Evolutionary conservation across 2,797 vertebrate genomes (phyloP).

Genomic region (Bucorvus abyssinicus): DNA sequence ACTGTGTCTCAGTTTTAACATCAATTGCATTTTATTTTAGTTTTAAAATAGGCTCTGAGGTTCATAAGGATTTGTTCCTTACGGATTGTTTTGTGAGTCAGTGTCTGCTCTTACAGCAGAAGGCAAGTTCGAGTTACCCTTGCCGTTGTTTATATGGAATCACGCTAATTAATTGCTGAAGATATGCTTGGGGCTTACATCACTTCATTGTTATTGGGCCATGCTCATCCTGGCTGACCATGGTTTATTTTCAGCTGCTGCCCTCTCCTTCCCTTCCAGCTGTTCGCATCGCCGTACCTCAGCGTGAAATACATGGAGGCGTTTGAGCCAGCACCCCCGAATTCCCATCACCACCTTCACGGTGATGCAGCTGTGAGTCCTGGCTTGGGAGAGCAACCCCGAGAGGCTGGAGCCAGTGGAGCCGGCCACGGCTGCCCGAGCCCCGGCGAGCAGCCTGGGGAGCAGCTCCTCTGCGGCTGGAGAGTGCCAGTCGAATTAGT

Average conservation of each 20-base stretch:
- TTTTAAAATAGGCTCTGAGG: neutral
- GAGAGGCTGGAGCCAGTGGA: neutral
- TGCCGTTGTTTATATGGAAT: neutral
- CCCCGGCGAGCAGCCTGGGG: neutral
- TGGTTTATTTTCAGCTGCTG: slow-evolving; percentile 24
- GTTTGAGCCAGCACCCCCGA: neutral
- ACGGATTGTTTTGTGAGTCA: neutral
- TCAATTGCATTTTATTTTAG: neutral
- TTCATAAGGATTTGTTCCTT: neutral
- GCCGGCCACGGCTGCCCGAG: neutral
- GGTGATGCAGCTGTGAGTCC: slow-evolving; percentile 24
- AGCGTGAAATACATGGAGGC: neutral
- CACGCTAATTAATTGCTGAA: neutral
- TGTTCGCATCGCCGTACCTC: neutral
- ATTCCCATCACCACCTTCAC: neutral
- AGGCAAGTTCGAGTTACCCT: neutral
- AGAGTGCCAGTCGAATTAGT: neutral
- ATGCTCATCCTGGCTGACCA: neutral
- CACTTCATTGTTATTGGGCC: neutral
- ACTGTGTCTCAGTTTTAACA: neutral
- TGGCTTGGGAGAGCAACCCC: neutral
- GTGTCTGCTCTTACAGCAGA: neutral
- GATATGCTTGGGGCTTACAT: neutral
- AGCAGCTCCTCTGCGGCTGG: neutral
- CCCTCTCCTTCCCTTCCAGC: slow-evolving; percentile 23